Evolutionary conservation across 2,888 invertebrate species (phyloP), one percentile per base, ranked within the genome.

Genomic region (Clanis bilineata): DNA sequence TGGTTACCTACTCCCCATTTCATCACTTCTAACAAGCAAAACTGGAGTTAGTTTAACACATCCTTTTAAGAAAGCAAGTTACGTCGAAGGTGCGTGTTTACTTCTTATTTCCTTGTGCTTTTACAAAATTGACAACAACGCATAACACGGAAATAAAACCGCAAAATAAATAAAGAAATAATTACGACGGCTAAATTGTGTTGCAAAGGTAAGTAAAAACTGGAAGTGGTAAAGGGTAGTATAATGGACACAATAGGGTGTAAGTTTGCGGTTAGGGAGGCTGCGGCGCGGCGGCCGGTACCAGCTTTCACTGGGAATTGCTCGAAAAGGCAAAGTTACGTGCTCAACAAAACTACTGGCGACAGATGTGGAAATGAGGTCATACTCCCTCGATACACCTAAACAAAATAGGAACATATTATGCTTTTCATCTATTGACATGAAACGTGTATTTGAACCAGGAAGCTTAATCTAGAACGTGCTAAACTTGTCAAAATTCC

Each of bases 311-410:
- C 72, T 72, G 76, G 74, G 78, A 79, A 83, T 81, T 75, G 76
- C 76, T 78, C 76, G 78, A 80, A 80, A 83, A 81, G 82, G 79
- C 78, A 79, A 82, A 84, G 81, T 85, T 83, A 83, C 77, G 77
- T 76, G 74, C 71, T 71, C 75, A 75, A 73, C 65, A 75, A 76
- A 82, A 82, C 81, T 80, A 76, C 70, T 72, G 72, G 70, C 72
- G 76, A 80, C 75, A 79, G 76, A 73, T 75, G 73, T 69, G 68
- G 65, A 72, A 80, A 79, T 66, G 74, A 79, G 80, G 79, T 79
- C 76, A 74, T 71, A 62, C 72, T 70, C 67, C 65, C 73, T 73
- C 74, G 77, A 76, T 77, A 74, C 72, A 66, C 70, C 69, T 64
- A 62, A 64, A 67, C 70, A 73, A 36, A 73, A 73, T 72, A n/a